phyloP scores from a whole-genome alignment of 2,113 vertebrate genomes.

The Hippocampus zosterae region DNA sequence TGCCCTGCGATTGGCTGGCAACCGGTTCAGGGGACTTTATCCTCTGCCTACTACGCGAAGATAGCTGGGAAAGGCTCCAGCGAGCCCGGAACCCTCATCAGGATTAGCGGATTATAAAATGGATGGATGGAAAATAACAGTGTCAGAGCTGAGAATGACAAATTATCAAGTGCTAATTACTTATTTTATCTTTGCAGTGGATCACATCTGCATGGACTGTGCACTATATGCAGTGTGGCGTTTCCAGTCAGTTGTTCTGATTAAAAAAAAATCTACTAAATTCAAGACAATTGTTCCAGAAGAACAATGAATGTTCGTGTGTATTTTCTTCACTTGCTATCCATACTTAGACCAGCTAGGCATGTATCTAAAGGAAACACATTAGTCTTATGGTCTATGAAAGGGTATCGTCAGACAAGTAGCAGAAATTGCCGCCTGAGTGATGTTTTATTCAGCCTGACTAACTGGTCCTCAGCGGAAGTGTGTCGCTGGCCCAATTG shows the following conservation, averaged over 20 bases:
- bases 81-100: no score
- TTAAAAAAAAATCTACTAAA: neutral
- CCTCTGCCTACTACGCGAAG: no score
- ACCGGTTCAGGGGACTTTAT: no score
- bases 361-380: neutral
- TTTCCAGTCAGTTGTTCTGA: neutral
- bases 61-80: no score
- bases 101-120: no score
- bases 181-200: no score
- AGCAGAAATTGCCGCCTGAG: constrained; percentile 26
- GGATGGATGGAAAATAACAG: no score
- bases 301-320: neutral
- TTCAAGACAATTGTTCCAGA: neutral
- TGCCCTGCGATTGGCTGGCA: no score
- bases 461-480: constrained; percentile 47
- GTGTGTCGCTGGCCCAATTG: constrained; percentile 34
- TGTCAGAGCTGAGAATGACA: no score
- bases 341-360: neutral
- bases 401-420: constrained; percentile 11
- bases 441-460: constrained; percentile 35
- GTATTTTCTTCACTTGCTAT: neutral
- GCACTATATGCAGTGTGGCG: neutral
- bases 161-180: no score
- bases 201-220: no score
- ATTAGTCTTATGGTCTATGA: neutral